Evolutionary conservation across 2,113 vertebrate genomes (phyloP).

Genomic region (Platysternon megacephalum): DNA sequence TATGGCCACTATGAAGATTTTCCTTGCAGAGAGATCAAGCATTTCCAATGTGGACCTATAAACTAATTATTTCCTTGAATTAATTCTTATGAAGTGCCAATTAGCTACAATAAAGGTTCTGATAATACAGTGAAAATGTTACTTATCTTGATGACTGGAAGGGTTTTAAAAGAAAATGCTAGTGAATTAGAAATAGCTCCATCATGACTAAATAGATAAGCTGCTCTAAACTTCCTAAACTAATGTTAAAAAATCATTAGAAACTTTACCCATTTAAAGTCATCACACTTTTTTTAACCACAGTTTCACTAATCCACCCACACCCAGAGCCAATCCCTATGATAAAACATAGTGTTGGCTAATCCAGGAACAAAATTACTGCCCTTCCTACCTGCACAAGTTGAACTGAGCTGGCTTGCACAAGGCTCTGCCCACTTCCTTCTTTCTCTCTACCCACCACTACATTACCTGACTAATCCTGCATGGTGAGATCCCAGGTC

Average conservation of each 20-base stretch:
- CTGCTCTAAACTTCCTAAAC: no score
- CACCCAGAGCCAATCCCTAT: neutral
- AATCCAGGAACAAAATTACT: neutral
- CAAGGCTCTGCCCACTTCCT: neutral
- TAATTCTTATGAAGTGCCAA: neutral
- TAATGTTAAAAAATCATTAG: no score
- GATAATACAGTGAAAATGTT: neutral
- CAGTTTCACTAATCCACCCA: neutral
- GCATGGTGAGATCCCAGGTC: no score
- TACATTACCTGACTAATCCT: neutral
- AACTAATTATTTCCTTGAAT: neutral
- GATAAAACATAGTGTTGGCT: no score
- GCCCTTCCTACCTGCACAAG: neutral
- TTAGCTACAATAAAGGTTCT: neutral
- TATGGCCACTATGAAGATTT: neutral
- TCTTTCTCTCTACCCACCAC: neutral
- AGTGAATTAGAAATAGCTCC: no score
- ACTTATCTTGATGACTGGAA: neutral
- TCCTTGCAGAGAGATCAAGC: neutral
- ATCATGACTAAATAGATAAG: no score
- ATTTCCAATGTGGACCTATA: neutral
- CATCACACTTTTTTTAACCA: neutral
- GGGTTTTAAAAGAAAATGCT: neutral
- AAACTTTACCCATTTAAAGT: neutral
- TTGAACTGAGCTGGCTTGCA: neutral